Conservation (phyloP, 1,140 invertebrate genomes). For the Hylaeus volcanicus region DNA sequence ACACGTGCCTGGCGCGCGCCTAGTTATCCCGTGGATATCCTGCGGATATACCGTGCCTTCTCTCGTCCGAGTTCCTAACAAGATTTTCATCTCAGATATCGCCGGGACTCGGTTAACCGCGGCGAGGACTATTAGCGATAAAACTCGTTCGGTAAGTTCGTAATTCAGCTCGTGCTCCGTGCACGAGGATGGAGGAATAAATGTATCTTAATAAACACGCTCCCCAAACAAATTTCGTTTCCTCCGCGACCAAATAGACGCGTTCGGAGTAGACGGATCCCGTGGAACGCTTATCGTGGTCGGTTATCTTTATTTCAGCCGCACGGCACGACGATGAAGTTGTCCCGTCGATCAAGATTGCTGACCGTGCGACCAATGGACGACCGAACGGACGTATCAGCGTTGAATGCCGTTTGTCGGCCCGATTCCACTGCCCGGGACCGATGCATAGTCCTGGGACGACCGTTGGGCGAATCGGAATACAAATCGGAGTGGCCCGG, state of each 20-base stretch:
- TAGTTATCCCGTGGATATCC: conserved; percentile 65
- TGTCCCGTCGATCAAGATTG: conserved; percentile 33
- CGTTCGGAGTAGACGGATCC: no score
- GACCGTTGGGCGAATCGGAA: no score
- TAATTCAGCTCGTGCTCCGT: conserved; percentile 28
- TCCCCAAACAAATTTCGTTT: conserved; percentile 7
- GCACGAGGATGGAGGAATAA: neutral
- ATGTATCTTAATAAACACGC: conserved; percentile 42
- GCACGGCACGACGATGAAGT: neutral
- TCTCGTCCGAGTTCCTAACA: conserved; percentile 61
- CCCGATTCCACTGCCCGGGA: no score
- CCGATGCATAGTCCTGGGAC: no score
- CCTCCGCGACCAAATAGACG: conserved; percentile 1
- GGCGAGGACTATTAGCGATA: conserved; percentile 59
- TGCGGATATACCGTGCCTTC: conserved; percentile 57
- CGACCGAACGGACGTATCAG: neutral
- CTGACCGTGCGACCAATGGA: neutral
- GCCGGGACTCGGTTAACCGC: conserved; percentile 39
- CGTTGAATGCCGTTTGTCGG: no score
- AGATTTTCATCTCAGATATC: conserved; percentile 67
- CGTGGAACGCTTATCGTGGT: neutral
- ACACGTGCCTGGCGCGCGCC: conserved; percentile 41
- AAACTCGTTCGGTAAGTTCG: conserved; percentile 58
- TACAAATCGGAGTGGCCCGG: no score
- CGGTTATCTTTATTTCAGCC: conserved; percentile 36